Evolutionary conservation across 2,888 invertebrate genomes (phyloP).

Genomic region (Allacma fusca): DNA sequence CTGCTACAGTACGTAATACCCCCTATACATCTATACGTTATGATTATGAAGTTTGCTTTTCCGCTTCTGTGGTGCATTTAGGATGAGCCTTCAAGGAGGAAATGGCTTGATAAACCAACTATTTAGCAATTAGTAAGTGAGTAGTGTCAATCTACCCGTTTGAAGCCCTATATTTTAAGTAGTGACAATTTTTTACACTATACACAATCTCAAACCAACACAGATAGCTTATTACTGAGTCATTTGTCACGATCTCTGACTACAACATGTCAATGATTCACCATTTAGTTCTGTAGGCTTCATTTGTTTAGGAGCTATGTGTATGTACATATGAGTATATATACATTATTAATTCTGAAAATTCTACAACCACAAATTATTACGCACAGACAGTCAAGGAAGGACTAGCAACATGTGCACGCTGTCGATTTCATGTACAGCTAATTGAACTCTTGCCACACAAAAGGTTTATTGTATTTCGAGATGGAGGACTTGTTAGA

Average conservation of each 20-base stretch:
- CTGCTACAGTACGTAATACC: too few relatives aligned
- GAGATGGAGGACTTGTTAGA: too few relatives aligned
- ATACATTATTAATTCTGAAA: conserved; percentile 1
- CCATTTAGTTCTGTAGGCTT: background rate
- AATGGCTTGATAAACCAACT: conserved; percentile 44
- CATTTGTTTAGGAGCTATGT: background rate
- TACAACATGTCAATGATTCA: conserved; percentile 38
- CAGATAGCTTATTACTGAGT: conserved; percentile 41
- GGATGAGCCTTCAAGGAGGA: conserved; percentile 43
- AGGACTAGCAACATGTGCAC: background rate
- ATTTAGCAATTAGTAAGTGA: conserved; percentile 33
- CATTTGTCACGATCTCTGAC: conserved; percentile 45
- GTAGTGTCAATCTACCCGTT: conserved; percentile 33
- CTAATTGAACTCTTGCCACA: too few relatives aligned
- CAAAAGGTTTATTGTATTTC: too few relatives aligned
- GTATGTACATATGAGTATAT: background rate
- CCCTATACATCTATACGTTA: background rate
- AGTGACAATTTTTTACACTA: conserved; percentile 19
- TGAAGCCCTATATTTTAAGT: conserved; percentile 20
- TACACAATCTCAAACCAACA: background rate
- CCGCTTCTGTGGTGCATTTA: conserved; percentile 28
- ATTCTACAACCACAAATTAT: conserved; percentile 4
- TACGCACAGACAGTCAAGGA: background rate
- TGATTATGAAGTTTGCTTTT: conserved; percentile 37
- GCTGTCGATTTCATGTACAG: too few relatives aligned